Evolutionary conservation across 2,113 vertebrate species (phyloP).

Genomic region (Sclerurus mexicanus): DNA sequence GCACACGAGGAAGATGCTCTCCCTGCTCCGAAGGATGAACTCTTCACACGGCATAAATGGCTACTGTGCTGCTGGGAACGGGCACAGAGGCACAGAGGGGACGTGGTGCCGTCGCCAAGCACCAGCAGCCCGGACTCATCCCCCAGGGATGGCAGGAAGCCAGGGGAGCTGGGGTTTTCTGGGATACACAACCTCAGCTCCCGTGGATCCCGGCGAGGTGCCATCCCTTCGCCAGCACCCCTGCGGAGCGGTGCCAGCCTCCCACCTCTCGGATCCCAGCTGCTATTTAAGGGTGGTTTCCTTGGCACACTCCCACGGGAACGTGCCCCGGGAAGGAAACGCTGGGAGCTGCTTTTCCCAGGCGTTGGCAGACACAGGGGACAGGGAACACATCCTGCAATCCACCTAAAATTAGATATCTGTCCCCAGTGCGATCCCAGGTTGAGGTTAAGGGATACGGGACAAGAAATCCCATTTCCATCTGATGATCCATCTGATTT

Average conservation of each 20-base stretch:
- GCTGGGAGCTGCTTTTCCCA: neutral
- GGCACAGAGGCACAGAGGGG: neutral
- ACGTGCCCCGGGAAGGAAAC: neutral
- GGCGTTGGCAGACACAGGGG: neutral
- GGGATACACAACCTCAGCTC: neutral
- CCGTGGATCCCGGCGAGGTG: neutral
- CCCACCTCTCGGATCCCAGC: neutral
- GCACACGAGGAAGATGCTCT: rapidly evolving
- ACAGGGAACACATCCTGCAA: neutral
- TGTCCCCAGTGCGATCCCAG: neutral
- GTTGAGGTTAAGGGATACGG: neutral
- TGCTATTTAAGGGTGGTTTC: slow-evolving; percentile 4
- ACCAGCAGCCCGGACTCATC: rapidly evolving
- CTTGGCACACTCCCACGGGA: neutral
- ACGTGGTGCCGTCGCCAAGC: neutral
- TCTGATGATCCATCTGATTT: no score
- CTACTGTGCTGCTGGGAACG: neutral
- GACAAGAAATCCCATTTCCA: neutral
- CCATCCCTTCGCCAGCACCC: neutral
- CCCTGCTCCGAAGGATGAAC: neutral
- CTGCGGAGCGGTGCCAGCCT: neutral
- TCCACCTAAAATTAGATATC: neutral
- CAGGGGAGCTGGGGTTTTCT: neutral
- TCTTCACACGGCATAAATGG: rapidly evolving
- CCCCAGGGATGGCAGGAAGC: neutral